Evolutionary conservation across 2,113 vertebrate genomes (phyloP).

Genomic region (Glaucomys volans): DNA sequence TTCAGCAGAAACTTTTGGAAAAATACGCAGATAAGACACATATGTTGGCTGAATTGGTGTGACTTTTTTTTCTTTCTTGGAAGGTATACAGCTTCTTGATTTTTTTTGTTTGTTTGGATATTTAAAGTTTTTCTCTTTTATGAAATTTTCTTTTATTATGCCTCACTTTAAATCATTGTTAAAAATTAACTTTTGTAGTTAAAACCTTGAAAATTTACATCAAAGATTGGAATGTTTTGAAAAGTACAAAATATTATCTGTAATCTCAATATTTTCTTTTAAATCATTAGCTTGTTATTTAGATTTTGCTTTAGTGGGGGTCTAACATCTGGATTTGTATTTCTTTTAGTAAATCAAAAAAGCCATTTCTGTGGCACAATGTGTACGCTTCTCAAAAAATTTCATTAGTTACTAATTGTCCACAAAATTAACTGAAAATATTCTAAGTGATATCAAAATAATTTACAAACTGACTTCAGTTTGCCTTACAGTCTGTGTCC

Average conservation of each 20-base stretch:
- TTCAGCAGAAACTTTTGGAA: constrained; percentile 19
- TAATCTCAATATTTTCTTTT: neutral
- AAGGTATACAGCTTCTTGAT: neutral
- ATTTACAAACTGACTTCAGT: neutral
- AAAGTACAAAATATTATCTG: neutral
- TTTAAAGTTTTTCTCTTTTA: neutral
- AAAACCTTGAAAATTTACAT: neutral
- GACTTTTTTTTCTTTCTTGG: neutral
- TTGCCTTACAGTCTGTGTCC: neutral
- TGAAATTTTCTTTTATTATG: neutral
- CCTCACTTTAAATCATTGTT: neutral
- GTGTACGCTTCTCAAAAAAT: neutral
- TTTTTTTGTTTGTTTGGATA: neutral
- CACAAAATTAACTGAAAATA: neutral
- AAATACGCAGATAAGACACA: neutral
- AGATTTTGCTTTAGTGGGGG: neutral
- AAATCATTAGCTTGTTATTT: neutral
- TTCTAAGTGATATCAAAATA: neutral
- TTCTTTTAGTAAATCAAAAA: neutral
- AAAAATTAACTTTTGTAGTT: neutral
- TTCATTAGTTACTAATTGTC: neutral
- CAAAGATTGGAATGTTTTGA: neutral
- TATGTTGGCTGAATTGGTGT: neutral
- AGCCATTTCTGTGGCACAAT: neutral
- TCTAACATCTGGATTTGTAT: neutral